Percentiles rank a stretch among this genome's conserved stretches.
Evolutionary conservation across 2,797 vertebrate genomes (phyloP).

Genomic region (Malacoraja senta): DNA sequence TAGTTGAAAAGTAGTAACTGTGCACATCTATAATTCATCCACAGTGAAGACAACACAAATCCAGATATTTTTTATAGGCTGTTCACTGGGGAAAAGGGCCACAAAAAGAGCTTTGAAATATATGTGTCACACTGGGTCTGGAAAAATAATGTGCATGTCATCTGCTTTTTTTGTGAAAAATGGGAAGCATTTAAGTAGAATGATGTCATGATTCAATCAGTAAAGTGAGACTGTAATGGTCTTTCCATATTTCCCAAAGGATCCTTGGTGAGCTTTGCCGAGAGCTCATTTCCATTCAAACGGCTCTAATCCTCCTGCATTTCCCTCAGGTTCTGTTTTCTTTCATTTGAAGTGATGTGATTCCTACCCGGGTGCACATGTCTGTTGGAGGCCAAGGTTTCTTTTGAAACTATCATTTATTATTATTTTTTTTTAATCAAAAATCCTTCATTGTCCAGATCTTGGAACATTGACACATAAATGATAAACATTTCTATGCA

Average conservation of each 20-base stretch:
- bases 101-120: not conserved
- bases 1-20: no score
- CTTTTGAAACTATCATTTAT: not conserved
- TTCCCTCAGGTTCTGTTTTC: conserved; percentile 11
- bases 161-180: not conserved
- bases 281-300: conserved; percentile 5
- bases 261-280: not conserved
- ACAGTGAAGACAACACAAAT: not conserved
- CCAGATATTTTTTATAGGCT: conserved; percentile 12
- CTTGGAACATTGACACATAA: not conserved
- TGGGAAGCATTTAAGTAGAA: not conserved
- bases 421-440: no score
- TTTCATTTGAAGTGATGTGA: not conserved
- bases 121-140: not conserved
- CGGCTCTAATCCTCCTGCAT: not conserved
- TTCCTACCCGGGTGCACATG: not conserved
- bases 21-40: not conserved
- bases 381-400: not conserved
- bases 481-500: not conserved
- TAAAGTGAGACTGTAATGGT: not conserved
- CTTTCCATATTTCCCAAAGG: conserved; percentile 9
- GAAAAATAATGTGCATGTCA: not conserved
- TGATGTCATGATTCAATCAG: not conserved
- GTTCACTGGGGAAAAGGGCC: not conserved
- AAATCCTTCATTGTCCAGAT: not conserved